Evolutionary conservation across 2,797 vertebrate species (phyloP).

Genomic region (Heterohyrax brucei): DNA sequence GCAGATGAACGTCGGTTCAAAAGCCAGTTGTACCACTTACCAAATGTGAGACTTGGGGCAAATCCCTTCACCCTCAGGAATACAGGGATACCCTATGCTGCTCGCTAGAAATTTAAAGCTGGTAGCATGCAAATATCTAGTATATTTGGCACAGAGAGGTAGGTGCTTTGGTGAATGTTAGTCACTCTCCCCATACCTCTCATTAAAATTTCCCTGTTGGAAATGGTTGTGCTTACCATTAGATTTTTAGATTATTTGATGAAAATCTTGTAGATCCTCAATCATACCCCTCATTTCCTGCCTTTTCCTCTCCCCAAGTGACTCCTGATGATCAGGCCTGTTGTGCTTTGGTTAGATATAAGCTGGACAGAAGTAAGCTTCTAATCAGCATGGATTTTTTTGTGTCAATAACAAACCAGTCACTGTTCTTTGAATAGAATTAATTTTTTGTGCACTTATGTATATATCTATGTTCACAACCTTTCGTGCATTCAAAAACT

Average conservation of each 20-base stretch:
- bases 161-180: slow-evolving; percentile 36
- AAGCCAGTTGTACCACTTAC: not conserved
- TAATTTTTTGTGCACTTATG: slow-evolving; percentile 4
- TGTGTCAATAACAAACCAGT: not conserved
- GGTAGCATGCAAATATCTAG: slow-evolving; percentile 16
- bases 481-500: slow-evolving; percentile 52
- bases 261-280: slow-evolving; percentile 29
- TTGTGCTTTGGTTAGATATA: not conserved
- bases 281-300: not conserved
- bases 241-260: slow-evolving; percentile 60
- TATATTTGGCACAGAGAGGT: not conserved
- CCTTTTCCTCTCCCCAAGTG: not conserved
- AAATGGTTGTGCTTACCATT: not conserved
- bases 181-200: not conserved
- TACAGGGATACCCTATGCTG: not conserved
- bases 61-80: slow-evolving; percentile 18
- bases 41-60: not conserved
- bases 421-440: slow-evolving; percentile 10
- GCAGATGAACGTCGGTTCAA: not conserved
- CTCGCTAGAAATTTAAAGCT: slow-evolving; percentile 22
- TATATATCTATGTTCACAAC: not conserved
- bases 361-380: slow-evolving; percentile 13
- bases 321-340: not conserved
- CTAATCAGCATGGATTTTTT: slow-evolving; percentile 1
- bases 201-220: slow-evolving; percentile 43